Percentiles rank a stretch among this genome's conserved stretches.
phyloP scores from a whole-genome alignment of 2,888 invertebrate species.

The Scaptomyza polygonia region DNA sequence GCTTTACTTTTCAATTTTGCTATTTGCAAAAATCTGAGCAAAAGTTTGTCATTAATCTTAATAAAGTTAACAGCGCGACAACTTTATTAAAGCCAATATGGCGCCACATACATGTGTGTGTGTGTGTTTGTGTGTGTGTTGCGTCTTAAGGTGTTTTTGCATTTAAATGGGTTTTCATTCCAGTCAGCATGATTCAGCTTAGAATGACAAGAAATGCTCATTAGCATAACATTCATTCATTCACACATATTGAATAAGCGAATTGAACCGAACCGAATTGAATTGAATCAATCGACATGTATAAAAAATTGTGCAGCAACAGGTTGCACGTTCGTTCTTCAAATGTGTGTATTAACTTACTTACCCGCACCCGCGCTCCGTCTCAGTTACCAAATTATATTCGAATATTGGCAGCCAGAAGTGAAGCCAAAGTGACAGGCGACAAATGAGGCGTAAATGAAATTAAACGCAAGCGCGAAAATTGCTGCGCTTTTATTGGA shows the following conservation, averaged over 20 bases:
- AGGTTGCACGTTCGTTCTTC: conserved; percentile 43
- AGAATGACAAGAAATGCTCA: conserved; percentile 52
- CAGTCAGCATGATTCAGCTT: conserved; percentile 53
- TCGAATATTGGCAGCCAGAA: conserved; percentile 28
- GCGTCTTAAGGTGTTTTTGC: conserved; percentile 56
- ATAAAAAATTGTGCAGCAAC: conserved; percentile 49
- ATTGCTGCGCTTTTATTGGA: conserved; percentile 75
- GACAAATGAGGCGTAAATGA: conserved; percentile 79
- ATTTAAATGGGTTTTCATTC: conserved; percentile 30
- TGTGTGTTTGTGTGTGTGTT: conserved; percentile 14
- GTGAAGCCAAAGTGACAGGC: conserved; percentile 58
- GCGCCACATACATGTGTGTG: conserved; percentile 50
- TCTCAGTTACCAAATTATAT: conserved; percentile 43
- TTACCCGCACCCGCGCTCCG: background rate
- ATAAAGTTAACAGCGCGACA: conserved; percentile 77
- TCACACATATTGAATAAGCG: background rate
- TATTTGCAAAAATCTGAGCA: conserved; percentile 55
- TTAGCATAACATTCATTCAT: conserved; percentile 54
- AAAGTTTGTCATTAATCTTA: conserved; percentile 74
- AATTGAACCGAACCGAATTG: conserved; percentile 7
- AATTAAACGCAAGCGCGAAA: conserved; percentile 81
- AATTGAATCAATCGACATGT: conserved; percentile 44
- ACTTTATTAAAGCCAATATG: conserved; percentile 76
- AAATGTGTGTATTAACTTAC: conserved; percentile 17
- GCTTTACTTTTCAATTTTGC: conserved; percentile 66